Conservation (phyloP, 23 tunicate species). For the Clavelina lepadiformis region DNA sequence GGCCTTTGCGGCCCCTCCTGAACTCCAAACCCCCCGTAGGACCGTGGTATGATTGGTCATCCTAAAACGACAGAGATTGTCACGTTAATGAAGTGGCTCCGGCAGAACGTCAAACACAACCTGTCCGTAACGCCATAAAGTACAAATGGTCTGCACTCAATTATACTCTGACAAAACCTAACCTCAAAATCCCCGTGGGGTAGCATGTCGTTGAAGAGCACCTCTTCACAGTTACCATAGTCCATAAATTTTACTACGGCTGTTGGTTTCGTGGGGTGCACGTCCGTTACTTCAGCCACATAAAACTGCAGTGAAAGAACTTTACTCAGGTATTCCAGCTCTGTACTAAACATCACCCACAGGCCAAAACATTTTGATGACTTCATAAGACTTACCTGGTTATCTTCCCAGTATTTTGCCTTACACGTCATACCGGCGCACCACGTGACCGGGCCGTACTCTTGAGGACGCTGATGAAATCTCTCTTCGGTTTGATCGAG, state of each 20-base stretch:
- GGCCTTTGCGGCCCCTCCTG: conserved; percentile 19
- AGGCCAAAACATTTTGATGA: not conserved
- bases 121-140: too few species aligned
- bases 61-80: too few species aligned
- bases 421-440: conserved; percentile 21
- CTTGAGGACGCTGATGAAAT: not conserved
- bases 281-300: conserved; percentile 39
- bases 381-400: conserved; percentile 8
- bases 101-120: too few species aligned
- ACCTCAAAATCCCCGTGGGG: too few species aligned
- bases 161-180: too few species aligned
- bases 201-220: conserved; percentile 29
- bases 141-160: too few species aligned
- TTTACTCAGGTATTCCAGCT: not conserved
- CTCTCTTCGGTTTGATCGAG: too few species aligned
- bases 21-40: conserved; percentile 13
- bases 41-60: conserved; percentile 1
- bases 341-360: not conserved
- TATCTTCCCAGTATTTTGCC: conserved; percentile 83
- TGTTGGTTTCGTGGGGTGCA: conserved; percentile 46
- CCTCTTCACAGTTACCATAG: conserved; percentile 78
- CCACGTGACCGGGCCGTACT: not conserved
- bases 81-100: too few species aligned
- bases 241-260: conserved; percentile 57
- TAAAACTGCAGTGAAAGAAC: conserved; percentile 19